These are phyloP conservation scores for Tupiocoris notatus DNA, from an alignment of 2,888 invertebrate genomes.

Conservation along the genomic window DNA sequence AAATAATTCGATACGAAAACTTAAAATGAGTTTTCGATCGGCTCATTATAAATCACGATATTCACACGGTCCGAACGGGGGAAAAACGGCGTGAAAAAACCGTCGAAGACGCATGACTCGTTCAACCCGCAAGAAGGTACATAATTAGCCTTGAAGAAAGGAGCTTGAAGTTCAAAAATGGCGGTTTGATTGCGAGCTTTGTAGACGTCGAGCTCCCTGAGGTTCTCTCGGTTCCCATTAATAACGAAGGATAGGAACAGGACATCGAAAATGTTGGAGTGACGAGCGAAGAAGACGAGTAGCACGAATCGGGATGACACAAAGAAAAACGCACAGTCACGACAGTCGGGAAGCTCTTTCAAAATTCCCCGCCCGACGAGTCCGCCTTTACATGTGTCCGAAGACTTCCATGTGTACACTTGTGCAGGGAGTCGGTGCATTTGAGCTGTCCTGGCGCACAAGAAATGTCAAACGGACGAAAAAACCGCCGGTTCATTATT, in stretches of 20 bases:
- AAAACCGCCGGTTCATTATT: too few relatives aligned
- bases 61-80: neutral
- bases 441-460: too few relatives aligned
- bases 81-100: conserved; percentile 4
- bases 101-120: neutral
- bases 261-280: too few relatives aligned
- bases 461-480: too few relatives aligned
- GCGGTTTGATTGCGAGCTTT: conserved; percentile 38
- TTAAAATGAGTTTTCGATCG: neutral
- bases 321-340: conserved; percentile 35
- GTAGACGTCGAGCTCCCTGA: conserved; percentile 2
- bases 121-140: conserved; percentile 17
- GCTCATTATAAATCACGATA: neutral
- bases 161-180: conserved; percentile 21
- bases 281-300: conserved; percentile 33
- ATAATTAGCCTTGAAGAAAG: conserved; percentile 32
- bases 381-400: neutral
- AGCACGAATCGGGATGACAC: conserved; percentile 32
- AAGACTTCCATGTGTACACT: neutral
- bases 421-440: too few relatives aligned
- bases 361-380: neutral
- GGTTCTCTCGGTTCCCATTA: conserved; percentile 29
- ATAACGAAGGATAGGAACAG: conserved; percentile 7
- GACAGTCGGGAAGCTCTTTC: conserved; percentile 23
- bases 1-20: neutral